Evolutionary conservation across 2,113 vertebrate genomes (phyloP).

Genomic region (Callipepla squamata): DNA sequence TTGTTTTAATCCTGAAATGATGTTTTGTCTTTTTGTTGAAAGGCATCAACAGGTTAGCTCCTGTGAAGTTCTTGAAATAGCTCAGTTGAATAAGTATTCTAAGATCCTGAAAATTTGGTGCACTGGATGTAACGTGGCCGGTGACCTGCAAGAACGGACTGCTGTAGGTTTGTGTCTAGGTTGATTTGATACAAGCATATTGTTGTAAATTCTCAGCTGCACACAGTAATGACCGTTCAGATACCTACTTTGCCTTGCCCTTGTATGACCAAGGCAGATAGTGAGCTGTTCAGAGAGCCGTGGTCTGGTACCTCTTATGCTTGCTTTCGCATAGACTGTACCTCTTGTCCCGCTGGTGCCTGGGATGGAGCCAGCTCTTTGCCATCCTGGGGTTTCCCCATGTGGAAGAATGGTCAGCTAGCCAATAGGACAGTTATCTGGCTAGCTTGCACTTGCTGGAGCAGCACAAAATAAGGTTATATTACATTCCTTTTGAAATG

Average conservation of each 20-base stretch:
- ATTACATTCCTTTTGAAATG: conserved; percentile 37
- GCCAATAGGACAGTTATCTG: conserved; percentile 10
- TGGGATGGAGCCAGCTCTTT: conserved; percentile 36
- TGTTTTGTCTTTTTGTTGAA: not conserved
- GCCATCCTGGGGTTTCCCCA: conserved; percentile 44
- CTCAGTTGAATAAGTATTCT: not conserved
- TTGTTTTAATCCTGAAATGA: not conserved
- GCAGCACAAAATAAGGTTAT: conserved; percentile 24
- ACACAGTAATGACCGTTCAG: not conserved
- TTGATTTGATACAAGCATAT: not conserved
- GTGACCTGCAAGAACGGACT: not conserved
- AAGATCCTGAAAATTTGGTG: not conserved
- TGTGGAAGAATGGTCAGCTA: conserved; percentile 37
- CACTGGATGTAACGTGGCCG: not conserved
- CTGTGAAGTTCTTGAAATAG: not conserved
- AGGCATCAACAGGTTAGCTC: not conserved
- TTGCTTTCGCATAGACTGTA: conserved; percentile 22
- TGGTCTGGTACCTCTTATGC: not conserved
- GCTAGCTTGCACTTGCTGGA: not conserved
- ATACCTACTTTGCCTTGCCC: not conserved
- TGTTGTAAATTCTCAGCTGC: not conserved
- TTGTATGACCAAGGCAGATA: not conserved
- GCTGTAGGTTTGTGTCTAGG: not conserved
- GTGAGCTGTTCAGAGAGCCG: not conserved
- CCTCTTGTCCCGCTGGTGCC: conserved; percentile 30